Conservation (phyloP, 2,888 invertebrate species). For the Drosophila aldrichi region DNA sequence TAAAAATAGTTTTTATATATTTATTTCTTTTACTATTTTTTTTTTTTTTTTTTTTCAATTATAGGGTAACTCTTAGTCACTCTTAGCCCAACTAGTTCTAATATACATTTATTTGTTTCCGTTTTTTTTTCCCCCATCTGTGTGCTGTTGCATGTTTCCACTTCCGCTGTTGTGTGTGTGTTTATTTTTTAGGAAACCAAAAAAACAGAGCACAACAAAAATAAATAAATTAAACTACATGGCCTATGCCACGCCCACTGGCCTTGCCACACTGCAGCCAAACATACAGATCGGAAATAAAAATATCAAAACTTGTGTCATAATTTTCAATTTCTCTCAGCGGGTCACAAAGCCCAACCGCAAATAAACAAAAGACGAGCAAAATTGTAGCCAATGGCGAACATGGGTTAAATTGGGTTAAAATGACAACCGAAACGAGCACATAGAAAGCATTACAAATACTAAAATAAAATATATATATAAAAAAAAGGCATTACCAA, state of each 20-base stretch:
- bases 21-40: no score
- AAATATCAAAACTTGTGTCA: constrained; percentile 56
- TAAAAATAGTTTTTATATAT: no score
- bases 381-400: constrained; percentile 35
- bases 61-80: constrained; percentile 20
- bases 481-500: constrained; percentile 12
- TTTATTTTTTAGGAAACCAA: constrained; percentile 10
- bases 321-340: constrained; percentile 64
- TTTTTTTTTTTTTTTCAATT: neutral
- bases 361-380: constrained; percentile 49
- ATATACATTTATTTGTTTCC: constrained; percentile 5
- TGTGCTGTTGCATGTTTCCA: constrained; percentile 32
- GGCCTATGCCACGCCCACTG: constrained; percentile 23
- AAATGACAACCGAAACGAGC: constrained; percentile 69
- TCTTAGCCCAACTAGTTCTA: neutral
- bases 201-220: constrained; percentile 14
- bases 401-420: constrained; percentile 70
- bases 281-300: constrained; percentile 6
- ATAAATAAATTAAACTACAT: constrained; percentile 37
- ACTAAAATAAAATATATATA: constrained; percentile 2
- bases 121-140: neutral
- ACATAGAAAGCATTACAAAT: constrained; percentile 17
- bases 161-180: constrained; percentile 37
- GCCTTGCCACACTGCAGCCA: constrained; percentile 34
- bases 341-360: constrained; percentile 39